Percentiles rank a stretch among this genome's conserved stretches.
Conservation (phyloP, 1,140 invertebrate genomes). For the Epicauta chinensis region DNA sequence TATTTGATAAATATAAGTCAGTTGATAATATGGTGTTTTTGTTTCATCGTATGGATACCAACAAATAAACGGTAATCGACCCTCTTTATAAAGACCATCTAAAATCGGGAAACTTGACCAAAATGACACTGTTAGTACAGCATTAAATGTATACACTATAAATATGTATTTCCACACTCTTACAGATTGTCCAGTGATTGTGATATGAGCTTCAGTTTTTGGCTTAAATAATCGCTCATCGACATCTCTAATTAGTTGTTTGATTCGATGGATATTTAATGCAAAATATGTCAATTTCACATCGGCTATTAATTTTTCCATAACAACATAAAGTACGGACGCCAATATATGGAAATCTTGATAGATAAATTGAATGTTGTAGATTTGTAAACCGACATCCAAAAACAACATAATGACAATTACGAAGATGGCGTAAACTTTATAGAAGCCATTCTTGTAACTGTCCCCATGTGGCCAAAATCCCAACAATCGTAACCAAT, state of each 20-base stretch:
- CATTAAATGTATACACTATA: no score
- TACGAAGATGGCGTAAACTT: neutral
- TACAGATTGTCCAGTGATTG: neutral
- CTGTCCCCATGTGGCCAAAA: slow-evolving; percentile 4
- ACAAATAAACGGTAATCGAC: neutral
- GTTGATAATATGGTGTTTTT: neutral
- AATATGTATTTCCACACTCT: no score
- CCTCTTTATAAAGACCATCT: neutral
- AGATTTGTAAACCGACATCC: slow-evolving; percentile 1
- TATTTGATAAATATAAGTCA: slow-evolving; percentile 4
- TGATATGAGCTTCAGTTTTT: neutral
- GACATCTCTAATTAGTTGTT: neutral
- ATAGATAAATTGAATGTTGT: slow-evolving; percentile 3
- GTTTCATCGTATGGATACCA: slow-evolving; percentile 4
- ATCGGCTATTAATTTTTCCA: neutral
- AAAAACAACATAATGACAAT: neutral
- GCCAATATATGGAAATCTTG: neutral
- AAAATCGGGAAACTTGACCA: slow-evolving; percentile 2
- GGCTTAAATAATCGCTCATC: neutral
- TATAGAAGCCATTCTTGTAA: neutral
- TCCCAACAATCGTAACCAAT: neutral
- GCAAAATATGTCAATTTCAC: neutral
- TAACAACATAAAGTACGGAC: neutral
- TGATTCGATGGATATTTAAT: neutral
- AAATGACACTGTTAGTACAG: neutral